Evolutionary conservation across 2,888 invertebrate species (phyloP).

Genomic region (Drosophila setosimentum): DNA sequence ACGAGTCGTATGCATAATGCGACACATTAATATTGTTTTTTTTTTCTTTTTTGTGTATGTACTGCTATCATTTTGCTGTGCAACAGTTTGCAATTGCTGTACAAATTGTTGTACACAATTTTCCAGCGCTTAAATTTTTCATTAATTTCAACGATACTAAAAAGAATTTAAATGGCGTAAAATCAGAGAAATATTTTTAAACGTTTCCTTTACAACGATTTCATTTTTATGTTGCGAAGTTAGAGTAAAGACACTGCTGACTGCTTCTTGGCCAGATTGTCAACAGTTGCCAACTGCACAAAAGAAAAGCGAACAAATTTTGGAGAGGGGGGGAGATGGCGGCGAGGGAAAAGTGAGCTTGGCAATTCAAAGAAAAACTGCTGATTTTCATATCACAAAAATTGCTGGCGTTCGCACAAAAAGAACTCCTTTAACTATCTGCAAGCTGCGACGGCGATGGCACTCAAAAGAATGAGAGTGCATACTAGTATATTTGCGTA

Average conservation of each 20-base stretch:
- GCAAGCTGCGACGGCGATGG: slow-evolving; percentile 41
- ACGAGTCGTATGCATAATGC: slow-evolving; percentile 55
- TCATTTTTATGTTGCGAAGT: slow-evolving; percentile 38
- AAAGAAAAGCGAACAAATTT: slow-evolving; percentile 6
- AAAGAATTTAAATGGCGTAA: slow-evolving; percentile 15
- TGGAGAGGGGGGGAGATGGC: background rate
- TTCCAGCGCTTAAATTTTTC: slow-evolving; percentile 51
- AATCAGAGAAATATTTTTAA: slow-evolving; percentile 17
- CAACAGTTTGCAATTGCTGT: slow-evolving; percentile 70
- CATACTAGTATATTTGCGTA: slow-evolving; percentile 49
- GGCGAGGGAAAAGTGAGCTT: slow-evolving; percentile 12
- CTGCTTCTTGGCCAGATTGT: slow-evolving; percentile 42
- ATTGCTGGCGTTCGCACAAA: slow-evolving; percentile 72
- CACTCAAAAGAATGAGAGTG: slow-evolving; percentile 60
- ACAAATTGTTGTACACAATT: slow-evolving; percentile 43
- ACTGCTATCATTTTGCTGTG: slow-evolving; percentile 70
- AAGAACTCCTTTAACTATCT: slow-evolving; percentile 48
- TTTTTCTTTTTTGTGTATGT: slow-evolving; percentile 15
- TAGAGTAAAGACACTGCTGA: slow-evolving; percentile 47
- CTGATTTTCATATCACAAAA: slow-evolving; percentile 76
- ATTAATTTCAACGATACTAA: slow-evolving; percentile 52
- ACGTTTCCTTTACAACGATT: background rate
- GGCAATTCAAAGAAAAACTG: slow-evolving; percentile 72
- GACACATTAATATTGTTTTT: slow-evolving; percentile 54
- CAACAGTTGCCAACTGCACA: slow-evolving; percentile 62